Percentiles rank a stretch among this genome's conserved stretches.
Conservation (phyloP, 2,113 vertebrate genomes). For the Hyperopisus bebe region DNA sequence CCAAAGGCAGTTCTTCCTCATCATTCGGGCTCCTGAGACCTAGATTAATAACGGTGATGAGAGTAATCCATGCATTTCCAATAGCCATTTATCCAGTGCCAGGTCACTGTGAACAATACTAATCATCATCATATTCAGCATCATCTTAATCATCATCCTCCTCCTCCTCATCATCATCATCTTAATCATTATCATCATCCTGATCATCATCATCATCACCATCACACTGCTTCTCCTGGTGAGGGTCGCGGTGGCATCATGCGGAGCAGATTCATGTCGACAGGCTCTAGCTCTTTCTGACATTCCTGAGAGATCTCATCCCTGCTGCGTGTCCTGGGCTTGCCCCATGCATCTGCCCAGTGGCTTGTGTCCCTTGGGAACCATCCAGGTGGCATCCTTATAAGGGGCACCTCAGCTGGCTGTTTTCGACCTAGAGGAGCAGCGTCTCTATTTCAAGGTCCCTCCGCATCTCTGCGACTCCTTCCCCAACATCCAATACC, state of each 20-base stretch:
- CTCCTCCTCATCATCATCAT: not conserved
- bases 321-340: not conserved
- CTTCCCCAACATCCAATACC: not conserved
- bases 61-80: not conserved
- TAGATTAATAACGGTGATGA: not conserved
- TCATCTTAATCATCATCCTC: not conserved
- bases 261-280: not conserved
- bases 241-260: not conserved
- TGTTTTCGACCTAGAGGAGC: not conserved
- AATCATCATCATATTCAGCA: not conserved
- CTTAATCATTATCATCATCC: not conserved
- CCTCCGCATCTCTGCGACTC: not conserved
- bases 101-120: not conserved
- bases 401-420: not conserved
- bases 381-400: not conserved
- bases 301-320: not conserved
- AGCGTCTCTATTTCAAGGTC: not conserved
- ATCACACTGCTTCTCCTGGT: not conserved
- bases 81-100: not conserved
- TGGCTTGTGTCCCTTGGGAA: not conserved
- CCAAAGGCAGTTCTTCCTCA: not conserved
- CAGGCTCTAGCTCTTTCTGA: not conserved
- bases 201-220: not conserved
- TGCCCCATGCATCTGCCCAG: not conserved
- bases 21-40: not conserved